Percentiles rank a stretch among this genome's conserved stretches.
Evolutionary conservation across 2,888 invertebrate genomes (phyloP).

Genomic region (Malthinus flaveolus): DNA sequence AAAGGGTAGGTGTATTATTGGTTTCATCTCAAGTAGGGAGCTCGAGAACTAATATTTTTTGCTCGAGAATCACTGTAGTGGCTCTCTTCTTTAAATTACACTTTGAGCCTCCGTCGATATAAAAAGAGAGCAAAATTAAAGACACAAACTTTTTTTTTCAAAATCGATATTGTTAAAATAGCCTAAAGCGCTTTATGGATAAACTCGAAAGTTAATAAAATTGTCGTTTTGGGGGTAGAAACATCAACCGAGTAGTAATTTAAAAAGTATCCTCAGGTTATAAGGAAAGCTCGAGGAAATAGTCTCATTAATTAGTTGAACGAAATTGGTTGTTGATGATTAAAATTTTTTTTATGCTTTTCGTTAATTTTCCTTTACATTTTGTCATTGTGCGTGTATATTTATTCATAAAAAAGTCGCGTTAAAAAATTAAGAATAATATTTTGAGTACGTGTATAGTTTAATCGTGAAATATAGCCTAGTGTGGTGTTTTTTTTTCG

Average conservation of each 20-base stretch:
- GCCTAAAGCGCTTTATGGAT: slow-evolving; percentile 1
- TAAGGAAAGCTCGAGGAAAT: slow-evolving; percentile 17
- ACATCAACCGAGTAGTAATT: slow-evolving; percentile 15
- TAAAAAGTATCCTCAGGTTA: slow-evolving; percentile 12
- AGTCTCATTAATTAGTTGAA: slow-evolving; percentile 21
- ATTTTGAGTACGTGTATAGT: slow-evolving; percentile 14
- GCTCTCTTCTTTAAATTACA: no score
- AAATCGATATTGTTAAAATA: neutral
- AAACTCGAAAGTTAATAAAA: slow-evolving; percentile 9
- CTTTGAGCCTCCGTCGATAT: no score
- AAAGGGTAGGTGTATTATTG: no score
- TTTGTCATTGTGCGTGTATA: neutral
- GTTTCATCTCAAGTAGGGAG: no score
- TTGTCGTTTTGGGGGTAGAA: slow-evolving; percentile 12
- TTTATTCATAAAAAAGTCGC: slow-evolving; percentile 15
- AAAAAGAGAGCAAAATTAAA: no score
- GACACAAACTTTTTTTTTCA: no score
- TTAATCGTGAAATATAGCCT: slow-evolving; percentile 25
- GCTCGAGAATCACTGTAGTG: no score
- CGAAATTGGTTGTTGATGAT: neutral
- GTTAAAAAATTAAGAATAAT: slow-evolving; percentile 24
- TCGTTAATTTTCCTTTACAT: no score
- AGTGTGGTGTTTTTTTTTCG: slow-evolving; percentile 23
- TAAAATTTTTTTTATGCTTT: no score
- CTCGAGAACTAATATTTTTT: no score